Conservation (phyloP, 1,140 invertebrate species). For the Drosophila grimshawi region DNA sequence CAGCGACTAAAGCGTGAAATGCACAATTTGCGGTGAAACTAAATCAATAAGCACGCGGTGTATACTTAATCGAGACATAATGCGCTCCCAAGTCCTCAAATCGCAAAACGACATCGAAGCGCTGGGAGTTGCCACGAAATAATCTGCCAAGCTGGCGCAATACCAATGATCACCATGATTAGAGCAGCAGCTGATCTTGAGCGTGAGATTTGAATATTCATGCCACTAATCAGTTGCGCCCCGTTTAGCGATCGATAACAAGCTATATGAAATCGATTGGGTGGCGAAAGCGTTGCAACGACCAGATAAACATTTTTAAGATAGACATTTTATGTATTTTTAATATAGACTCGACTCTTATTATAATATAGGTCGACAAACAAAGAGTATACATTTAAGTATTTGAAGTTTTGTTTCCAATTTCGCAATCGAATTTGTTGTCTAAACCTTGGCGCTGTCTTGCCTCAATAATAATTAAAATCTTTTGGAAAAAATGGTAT, state of each 20-base stretch:
- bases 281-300: conserved; percentile 52
- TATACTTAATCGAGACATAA: conserved; percentile 79
- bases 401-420: too few relatives aligned
- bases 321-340: neutral
- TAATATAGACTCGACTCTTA: neutral
- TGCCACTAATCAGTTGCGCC: conserved; percentile 45
- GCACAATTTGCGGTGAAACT: conserved; percentile 60
- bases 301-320: conserved; percentile 5
- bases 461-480: too few relatives aligned
- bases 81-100: conserved; percentile 20
- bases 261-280: conserved; percentile 29
- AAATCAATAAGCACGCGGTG: conserved; percentile 74
- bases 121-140: neutral
- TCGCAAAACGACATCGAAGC: conserved; percentile 11
- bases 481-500: too few relatives aligned
- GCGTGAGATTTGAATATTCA: conserved; percentile 46
- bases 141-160: conserved; percentile 18
- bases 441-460: too few relatives aligned
- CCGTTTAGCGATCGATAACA: conserved; percentile 41
- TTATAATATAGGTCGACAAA: neutral
- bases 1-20: conserved; percentile 53
- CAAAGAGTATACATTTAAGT: too few relatives aligned
- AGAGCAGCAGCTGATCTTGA: conserved; percentile 27
- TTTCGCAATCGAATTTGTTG: too few relatives aligned
- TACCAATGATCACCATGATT: conserved; percentile 57